Evolutionary conservation across 2,888 invertebrate species (phyloP).

Genomic region (Sarcophaga carnaria): DNA sequence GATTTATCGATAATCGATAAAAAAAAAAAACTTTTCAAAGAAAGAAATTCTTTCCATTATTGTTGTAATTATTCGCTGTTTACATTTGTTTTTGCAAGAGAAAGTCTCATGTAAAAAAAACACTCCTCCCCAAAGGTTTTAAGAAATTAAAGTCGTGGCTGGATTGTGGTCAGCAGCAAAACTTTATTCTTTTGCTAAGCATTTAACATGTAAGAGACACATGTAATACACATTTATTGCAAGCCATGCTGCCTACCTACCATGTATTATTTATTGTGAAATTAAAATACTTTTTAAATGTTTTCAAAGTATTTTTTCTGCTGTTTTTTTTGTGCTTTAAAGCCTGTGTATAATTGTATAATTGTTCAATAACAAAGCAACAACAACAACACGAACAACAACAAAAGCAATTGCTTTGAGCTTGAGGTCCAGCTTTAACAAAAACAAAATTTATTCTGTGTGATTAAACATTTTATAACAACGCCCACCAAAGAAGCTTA

Average conservation of each 20-base stretch:
- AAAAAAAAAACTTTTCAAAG: not conserved
- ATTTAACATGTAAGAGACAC: conserved; percentile 40
- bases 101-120: conserved; percentile 68
- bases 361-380: conserved; percentile 41
- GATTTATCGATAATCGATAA: not conserved
- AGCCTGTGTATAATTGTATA: conserved; percentile 8
- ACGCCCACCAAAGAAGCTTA: conserved; percentile 69
- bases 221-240: no score
- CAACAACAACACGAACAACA: conserved; percentile 1
- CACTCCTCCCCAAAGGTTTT: conserved; percentile 57
- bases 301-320: conserved; percentile 14
- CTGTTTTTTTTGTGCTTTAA: not conserved
- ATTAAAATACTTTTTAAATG: conserved; percentile 65
- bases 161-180: no score
- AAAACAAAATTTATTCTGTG: conserved; percentile 32
- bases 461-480: conserved; percentile 69
- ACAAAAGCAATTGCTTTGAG: conserved; percentile 1
- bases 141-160: conserved; percentile 54
- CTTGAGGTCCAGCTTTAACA: not conserved
- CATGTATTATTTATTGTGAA: conserved; percentile 47
- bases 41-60: conserved; percentile 39
- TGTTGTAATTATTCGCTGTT: conserved; percentile 68
- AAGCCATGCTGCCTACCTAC: no score
- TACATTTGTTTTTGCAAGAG: conserved; percentile 64
- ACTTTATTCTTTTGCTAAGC: not conserved